Evolutionary conservation across 2,113 vertebrate genomes (phyloP).

Genomic region (Furnarius figulus): DNA sequence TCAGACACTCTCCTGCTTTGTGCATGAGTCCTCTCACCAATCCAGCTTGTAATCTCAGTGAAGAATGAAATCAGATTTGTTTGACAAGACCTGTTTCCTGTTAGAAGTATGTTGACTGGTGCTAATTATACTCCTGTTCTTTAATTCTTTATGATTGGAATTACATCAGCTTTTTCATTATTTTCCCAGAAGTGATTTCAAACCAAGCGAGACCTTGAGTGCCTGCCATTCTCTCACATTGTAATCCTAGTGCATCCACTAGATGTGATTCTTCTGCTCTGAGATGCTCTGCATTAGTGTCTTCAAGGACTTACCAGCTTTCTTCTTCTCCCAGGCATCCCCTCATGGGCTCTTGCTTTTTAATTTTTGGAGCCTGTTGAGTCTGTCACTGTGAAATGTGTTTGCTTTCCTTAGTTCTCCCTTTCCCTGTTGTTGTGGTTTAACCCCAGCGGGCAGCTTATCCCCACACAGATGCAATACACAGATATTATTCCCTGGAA

Average conservation of each 20-base stretch:
- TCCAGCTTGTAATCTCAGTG: constrained; percentile 47
- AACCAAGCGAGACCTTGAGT: background rate
- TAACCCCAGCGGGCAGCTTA: background rate
- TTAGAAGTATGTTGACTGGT: constrained; percentile 43
- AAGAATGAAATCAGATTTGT: constrained; percentile 65
- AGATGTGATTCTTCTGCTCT: background rate
- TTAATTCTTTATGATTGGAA: constrained; percentile 61
- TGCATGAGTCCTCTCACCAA: background rate
- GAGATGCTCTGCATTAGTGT: background rate
- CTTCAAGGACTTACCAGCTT: constrained; percentile 1
- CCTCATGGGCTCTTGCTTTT: background rate
- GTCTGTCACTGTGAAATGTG: background rate
- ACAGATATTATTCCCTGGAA: background rate
- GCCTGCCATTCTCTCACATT: background rate
- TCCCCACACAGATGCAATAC: background rate
- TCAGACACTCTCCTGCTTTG: background rate
- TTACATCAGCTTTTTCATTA: constrained; percentile 39
- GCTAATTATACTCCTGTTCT: constrained; percentile 57
- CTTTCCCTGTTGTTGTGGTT: background rate
- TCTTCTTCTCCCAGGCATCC: background rate
- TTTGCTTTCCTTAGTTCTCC: background rate
- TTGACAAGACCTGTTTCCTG: constrained; percentile 57
- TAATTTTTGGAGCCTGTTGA: background rate
- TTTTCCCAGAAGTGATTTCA: constrained; percentile 47
- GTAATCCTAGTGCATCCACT: background rate